Conservation (phyloP, 2,113 vertebrate genomes). For the Lontra canadensis region DNA sequence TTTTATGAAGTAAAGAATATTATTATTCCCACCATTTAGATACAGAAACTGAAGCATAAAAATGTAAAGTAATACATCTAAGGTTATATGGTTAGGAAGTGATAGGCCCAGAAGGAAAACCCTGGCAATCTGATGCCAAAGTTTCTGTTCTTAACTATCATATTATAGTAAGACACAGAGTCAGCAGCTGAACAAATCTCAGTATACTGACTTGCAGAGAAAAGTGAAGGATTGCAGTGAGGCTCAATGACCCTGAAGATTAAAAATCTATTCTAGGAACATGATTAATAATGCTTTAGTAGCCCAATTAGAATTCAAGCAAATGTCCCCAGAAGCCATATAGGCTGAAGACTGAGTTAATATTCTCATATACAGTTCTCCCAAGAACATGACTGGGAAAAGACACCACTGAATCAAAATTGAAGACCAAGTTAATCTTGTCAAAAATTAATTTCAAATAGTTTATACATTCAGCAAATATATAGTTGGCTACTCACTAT, state of each 20-base stretch:
- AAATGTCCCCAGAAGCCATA: slow-evolving; percentile 27
- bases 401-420: slow-evolving; percentile 20
- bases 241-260: not conserved
- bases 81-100: not conserved
- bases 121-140: not conserved
- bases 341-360: not conserved
- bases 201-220: not conserved
- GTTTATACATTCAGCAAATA: slow-evolving; percentile 19
- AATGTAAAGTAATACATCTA: not conserved
- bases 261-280: slow-evolving; percentile 39
- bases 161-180: not conserved
- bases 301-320: slow-evolving; percentile 49
- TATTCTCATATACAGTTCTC: not conserved
- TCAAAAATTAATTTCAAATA: slow-evolving; percentile 51
- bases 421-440: slow-evolving; percentile 5
- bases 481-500: slow-evolving; percentile 5
- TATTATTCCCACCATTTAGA: not conserved
- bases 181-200: slow-evolving; percentile 23
- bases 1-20: not conserved
- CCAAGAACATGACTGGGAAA: slow-evolving; percentile 40
- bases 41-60: slow-evolving; percentile 13
- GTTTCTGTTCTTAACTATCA: not conserved
- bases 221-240: not conserved
- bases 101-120: not conserved
- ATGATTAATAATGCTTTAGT: slow-evolving; percentile 38